These are phyloP conservation scores for Leistus spinibarbis DNA, from an alignment of 2,888 invertebrate species.

Conservation along the genomic window DNA sequence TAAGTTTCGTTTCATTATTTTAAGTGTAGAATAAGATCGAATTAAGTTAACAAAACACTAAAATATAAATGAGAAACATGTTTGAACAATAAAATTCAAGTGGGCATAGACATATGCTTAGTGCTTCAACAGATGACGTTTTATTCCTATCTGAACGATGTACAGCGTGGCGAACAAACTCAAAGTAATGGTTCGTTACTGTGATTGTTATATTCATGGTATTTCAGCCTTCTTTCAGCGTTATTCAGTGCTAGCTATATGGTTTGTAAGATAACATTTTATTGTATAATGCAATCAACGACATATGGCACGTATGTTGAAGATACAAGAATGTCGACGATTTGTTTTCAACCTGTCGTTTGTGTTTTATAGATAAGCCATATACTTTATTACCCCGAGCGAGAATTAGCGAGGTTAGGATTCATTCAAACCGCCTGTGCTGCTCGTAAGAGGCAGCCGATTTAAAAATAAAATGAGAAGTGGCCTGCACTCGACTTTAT, in stretches of 20 bases:
- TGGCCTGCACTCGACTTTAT: no score
- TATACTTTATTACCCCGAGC: no score
- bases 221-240: background rate
- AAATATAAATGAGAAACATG: background rate
- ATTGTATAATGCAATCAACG: background rate
- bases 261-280: background rate
- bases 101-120: background rate
- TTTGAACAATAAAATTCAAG: background rate
- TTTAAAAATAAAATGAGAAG: no score
- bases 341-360: background rate
- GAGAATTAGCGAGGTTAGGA: no score
- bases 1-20: background rate
- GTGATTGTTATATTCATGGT: background rate
- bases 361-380: no score
- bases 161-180: no score
- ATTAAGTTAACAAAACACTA: background rate
- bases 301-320: background rate
- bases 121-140: background rate
- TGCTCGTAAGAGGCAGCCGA: no score
- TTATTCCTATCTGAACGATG: background rate
- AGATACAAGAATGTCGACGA: background rate
- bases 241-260: no score
- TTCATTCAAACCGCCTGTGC: no score
- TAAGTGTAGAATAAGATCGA: background rate
- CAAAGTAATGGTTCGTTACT: background rate